Base-by-base conservation (phyloP, 2,888 invertebrate species). In the Crocallis elinguaria region DNA sequence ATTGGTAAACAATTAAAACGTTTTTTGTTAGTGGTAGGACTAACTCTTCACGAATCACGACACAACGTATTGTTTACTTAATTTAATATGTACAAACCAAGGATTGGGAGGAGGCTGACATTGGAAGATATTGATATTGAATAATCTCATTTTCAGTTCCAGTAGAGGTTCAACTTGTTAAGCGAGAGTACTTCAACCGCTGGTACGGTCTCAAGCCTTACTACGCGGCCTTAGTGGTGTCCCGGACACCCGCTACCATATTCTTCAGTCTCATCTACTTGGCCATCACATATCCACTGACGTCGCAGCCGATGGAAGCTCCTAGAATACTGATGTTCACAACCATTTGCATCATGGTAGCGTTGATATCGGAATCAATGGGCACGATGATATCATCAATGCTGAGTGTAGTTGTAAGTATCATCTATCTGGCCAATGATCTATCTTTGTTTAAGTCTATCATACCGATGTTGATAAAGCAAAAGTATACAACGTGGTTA, bases 131-230 rank as follows among this genome's bases (percentile, higher is more conserved):
- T 19, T 19, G 19, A 6, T 19, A 4, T 6, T 19, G 19, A 19
- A 25, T 25, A 21, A 37, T 54, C 9, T 16, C 16, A 49, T 64
- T 93, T 93, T 21, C 83, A 97, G 97, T 96, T 93, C 97, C 97
- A 12, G 92, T 88, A 33, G 96, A 97, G 87, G 94, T 97, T 0
- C 94, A 94, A 64, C 84, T 96, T 12, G 81, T 97, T 7, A 96
- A 96, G 76, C 88, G 96, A 38, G 97, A 97, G 75, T 94, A 96
- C 70, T 97, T 97, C 75, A 97, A 97, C 79, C 93, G 95, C 38
- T 97, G 97, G 97, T 97, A 97, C 73, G 93, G 94, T 1, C 76
- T 97, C 13, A 95, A 95, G 71, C 94, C 97, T 0, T 97, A 97
- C 73, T 97, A 95, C 77, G 93, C 93, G 6, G 96, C 97, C 0